phyloP scores from a whole-genome alignment of 2,113 vertebrate species.

The Brachypteracias leptosomus region DNA sequence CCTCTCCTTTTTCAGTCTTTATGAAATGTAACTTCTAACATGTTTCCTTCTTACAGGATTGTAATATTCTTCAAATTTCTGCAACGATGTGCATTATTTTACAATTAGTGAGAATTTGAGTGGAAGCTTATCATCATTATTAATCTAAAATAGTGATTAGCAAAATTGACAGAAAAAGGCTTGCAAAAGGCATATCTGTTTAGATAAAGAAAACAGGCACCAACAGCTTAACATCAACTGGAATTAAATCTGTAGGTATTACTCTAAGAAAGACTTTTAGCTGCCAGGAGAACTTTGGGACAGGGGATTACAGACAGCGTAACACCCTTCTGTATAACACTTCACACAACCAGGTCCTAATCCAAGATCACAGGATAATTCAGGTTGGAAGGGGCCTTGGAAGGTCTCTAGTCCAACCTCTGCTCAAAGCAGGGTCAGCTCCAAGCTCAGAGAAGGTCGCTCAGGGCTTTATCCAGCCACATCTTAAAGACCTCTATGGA shows the following conservation, averaged over 20 bases:
- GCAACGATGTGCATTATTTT: not conserved
- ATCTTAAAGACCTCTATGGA: not conserved
- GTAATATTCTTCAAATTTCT: not conserved
- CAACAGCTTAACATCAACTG: not conserved
- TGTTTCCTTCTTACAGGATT: not conserved
- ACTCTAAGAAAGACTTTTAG: not conserved
- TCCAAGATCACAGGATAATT: not conserved
- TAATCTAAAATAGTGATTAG: not conserved
- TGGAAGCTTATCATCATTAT: not conserved
- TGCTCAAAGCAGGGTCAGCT: not conserved
- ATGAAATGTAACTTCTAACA: not conserved
- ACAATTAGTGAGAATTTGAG: not conserved
- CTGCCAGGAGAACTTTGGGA: not conserved
- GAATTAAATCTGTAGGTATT: not conserved
- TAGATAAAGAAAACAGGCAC: not conserved
- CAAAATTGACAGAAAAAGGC: constrained; percentile 14
- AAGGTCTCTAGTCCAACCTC: not conserved
- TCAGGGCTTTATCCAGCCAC: not conserved
- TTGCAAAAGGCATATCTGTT: not conserved
- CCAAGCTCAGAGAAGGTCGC: not conserved
- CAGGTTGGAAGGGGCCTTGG: not conserved
- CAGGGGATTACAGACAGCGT: not conserved
- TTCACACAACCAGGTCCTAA: not conserved
- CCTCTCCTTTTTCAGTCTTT: not conserved
- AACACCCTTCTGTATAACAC: not conserved